A percentile compares a stretch with the other conserved stretches of the same genome.
Conservation (phyloP, 2,888 invertebrate genomes). For the Tetramorium bicarinatum region DNA sequence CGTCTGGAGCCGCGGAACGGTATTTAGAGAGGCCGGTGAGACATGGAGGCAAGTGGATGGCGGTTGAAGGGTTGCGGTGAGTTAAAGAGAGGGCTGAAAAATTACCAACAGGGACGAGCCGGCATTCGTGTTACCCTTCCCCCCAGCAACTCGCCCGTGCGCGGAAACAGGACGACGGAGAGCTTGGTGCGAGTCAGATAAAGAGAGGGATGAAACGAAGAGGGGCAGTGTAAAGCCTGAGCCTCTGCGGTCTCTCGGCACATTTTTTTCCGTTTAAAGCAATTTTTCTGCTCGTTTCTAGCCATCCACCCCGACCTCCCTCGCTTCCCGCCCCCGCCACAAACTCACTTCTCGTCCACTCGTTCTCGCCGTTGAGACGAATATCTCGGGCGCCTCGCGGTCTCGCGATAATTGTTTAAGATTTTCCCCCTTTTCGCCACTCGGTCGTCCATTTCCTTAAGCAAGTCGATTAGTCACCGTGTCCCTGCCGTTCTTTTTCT, state of each 20-base stretch:
- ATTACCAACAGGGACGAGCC: slow-evolving; percentile 73
- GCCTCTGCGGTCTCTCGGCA: slow-evolving; percentile 61
- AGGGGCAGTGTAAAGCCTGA: slow-evolving; percentile 35
- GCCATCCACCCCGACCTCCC: slow-evolving; percentile 35
- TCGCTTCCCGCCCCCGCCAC: slow-evolving; percentile 25
- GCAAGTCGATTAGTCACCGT: slow-evolving; percentile 74
- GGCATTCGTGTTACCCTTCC: slow-evolving; percentile 58
- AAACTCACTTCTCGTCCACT: slow-evolving; percentile 44
- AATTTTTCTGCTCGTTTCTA: slow-evolving; percentile 74
- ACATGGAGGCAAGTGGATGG: slow-evolving; percentile 58
- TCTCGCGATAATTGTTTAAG: slow-evolving; percentile 77
- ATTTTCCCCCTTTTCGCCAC: slow-evolving; percentile 64
- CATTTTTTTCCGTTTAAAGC: slow-evolving; percentile 75
- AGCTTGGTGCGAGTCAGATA: not conserved
- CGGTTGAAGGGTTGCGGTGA: slow-evolving; percentile 63
- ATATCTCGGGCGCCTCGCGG: slow-evolving; percentile 48
- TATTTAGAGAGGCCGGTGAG: slow-evolving; percentile 47
- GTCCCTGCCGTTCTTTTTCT: slow-evolving; percentile 32
- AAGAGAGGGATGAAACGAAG: not conserved
- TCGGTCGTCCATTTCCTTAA: slow-evolving; percentile 65
- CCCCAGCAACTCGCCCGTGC: slow-evolving; percentile 46
- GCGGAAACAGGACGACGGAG: slow-evolving; percentile 44
- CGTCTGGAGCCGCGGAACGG: slow-evolving; percentile 62
- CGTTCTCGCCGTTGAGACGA: slow-evolving; percentile 14
- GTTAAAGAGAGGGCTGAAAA: slow-evolving; percentile 74